phyloP scores from a whole-genome alignment of 2,888 invertebrate genomes.

The Microdon myrmicae region DNA sequence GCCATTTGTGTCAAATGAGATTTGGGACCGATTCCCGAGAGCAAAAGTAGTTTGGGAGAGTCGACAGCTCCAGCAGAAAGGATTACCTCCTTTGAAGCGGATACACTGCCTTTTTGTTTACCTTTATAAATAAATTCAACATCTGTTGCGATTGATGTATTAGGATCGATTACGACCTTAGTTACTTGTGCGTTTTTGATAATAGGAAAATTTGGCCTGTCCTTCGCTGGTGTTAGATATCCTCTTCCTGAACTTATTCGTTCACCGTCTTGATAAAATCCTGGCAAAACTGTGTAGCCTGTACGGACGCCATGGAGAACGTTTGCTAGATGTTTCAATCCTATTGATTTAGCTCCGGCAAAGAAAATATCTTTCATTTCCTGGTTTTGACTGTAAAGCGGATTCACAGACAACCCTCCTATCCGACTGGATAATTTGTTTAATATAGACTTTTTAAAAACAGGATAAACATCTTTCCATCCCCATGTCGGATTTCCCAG shows the following conservation, averaged over 20 bases:
- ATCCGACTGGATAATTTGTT: constrained; percentile 48
- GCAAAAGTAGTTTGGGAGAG: constrained; percentile 62
- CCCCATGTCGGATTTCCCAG: constrained; percentile 75
- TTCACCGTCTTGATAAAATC: constrained; percentile 72
- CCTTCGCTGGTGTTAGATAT: constrained; percentile 70
- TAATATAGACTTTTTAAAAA: constrained; percentile 78
- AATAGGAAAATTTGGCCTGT: constrained; percentile 71
- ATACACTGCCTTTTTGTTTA: constrained; percentile 51
- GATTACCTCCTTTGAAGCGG: constrained; percentile 58
- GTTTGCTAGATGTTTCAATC: constrained; percentile 61
- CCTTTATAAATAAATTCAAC: constrained; percentile 69
- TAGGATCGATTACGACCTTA: constrained; percentile 68
- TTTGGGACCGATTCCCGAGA: constrained; percentile 62
- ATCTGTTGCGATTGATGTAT: constrained; percentile 65
- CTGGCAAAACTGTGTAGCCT: constrained; percentile 69
- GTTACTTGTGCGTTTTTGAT: constrained; percentile 71
- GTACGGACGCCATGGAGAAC: constrained; percentile 66
- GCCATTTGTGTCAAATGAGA: constrained; percentile 54
- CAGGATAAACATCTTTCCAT: constrained; percentile 79
- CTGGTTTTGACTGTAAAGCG: constrained; percentile 57
- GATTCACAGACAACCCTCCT: constrained; percentile 67
- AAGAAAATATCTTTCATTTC: constrained; percentile 60
- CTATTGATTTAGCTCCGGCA: constrained; percentile 67
- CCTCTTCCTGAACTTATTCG: constrained; percentile 81
- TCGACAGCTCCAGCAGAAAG: constrained; percentile 63